Base-by-base conservation (phyloP, 2,113 vertebrate species). In the Turnix velox region DNA sequence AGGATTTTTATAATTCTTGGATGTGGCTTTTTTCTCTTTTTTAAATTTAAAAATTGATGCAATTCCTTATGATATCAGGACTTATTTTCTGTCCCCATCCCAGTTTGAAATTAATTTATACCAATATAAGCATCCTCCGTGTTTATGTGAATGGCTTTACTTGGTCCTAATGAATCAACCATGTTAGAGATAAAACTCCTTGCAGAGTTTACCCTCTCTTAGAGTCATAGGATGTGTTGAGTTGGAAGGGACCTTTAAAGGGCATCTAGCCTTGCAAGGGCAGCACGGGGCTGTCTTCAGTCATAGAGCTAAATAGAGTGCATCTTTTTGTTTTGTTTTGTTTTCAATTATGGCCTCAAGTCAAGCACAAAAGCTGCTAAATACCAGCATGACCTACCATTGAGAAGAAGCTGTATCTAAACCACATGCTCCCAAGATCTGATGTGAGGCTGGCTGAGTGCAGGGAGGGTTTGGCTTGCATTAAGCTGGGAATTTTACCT, bases 301-400 rank as follows among this genome's bases (percentile, higher is more conserved):
- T 37, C 18, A 0, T 42, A 51, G 45, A 51, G 49, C 75, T 84
- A 84, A 88, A 92, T 15, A 10, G 20, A 67, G 33, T 22, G n/a
- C 48, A 23, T 93, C 68, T 33, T 77, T 78, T 75, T 72, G 37
- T 12, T 63, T 82, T 23, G 14, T 4, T 74, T 78, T 63, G 81
- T 59, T 94, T 93, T 80, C 72, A 84, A 92, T 94, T 74, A 86
- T 16, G 31, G 25, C 31, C 28, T 71, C 85, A 80, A 91, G 63
- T 67, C 46, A 63, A 55, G 40, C 52, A 19, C 58, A 55, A 74
- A 74, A 92, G 57, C 83, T 92, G 69, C 86, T 73, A 48, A 95
- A 74, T 90, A 51, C 22, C 80, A 78, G 37, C 31, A 59, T 65
- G 69, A 78, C 25, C 37, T 71, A 43, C n/a, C 8, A 0, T 17